Percentiles rank a stretch among this genome's conserved stretches.
Evolutionary conservation across 2,113 vertebrate genomes (phyloP).

Genomic region (Dromaius novaehollandiae): DNA sequence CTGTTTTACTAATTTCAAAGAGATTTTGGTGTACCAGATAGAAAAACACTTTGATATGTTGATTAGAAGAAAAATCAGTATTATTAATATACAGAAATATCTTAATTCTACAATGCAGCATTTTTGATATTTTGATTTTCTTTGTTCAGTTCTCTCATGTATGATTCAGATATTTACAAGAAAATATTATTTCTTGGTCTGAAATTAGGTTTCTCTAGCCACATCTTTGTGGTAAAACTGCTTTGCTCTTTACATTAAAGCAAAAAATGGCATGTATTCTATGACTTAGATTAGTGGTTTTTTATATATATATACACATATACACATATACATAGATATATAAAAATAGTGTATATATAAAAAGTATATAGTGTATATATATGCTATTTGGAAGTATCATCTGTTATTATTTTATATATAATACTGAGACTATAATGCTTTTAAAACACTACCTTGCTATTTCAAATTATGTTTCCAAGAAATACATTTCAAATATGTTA

Average conservation of each 20-base stretch:
- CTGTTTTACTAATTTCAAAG: neutral
- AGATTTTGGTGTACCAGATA: neutral
- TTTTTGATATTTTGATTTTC: neutral
- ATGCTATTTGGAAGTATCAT: neutral
- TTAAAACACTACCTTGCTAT: neutral
- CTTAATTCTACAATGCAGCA: neutral
- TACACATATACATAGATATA: too few species aligned
- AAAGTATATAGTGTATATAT: too few species aligned
- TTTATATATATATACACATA: too few species aligned
- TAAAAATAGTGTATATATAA: too few species aligned
- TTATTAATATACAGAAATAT: neutral
- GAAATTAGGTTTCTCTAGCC: neutral
- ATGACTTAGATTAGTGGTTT: neutral
- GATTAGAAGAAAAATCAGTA: neutral
- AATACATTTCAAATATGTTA: neutral
- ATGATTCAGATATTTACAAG: neutral
- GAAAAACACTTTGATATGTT: neutral
- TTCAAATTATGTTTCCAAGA: neutral
- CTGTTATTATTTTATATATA: neutral
- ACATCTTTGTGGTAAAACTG: neutral
- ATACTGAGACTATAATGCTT: neutral
- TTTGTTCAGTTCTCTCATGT: conserved; percentile 19
- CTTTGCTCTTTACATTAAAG: neutral
- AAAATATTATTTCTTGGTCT: neutral
- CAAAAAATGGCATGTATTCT: neutral